These are phyloP conservation scores for Eutrigla gurnardus DNA, from an alignment of 2,797 vertebrate species.

Conservation along the genomic window DNA sequence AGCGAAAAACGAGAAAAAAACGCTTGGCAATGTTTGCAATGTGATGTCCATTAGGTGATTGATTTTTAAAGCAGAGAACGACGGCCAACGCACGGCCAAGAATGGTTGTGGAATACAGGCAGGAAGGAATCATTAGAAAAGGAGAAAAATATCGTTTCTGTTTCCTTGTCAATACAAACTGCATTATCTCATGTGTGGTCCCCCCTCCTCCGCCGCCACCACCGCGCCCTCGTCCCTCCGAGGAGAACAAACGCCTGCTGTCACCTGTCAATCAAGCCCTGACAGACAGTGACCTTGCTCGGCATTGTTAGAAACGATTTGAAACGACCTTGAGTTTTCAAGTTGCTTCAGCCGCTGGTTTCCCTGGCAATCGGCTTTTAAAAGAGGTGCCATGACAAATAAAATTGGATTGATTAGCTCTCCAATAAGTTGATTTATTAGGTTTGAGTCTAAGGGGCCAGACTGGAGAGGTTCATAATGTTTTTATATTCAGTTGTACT, in stretches of 20 bases:
- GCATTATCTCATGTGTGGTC: constrained; percentile 67
- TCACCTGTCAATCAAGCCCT: constrained; percentile 81
- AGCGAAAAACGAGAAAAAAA: constrained; percentile 56
- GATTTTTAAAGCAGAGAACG: constrained; percentile 56
- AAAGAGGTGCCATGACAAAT: constrained; percentile 68
- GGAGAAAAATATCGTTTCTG: constrained; percentile 53
- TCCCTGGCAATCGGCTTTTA: constrained; percentile 57
- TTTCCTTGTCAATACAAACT: constrained; percentile 76
- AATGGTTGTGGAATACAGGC: constrained; percentile 16
- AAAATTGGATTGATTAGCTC: constrained; percentile 67
- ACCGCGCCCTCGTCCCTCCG: constrained; percentile 15
- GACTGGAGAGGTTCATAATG: constrained; percentile 20
- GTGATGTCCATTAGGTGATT: constrained; percentile 76
- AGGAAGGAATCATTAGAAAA: constrained; percentile 41
- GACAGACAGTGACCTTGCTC: constrained; percentile 78
- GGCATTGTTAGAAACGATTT: constrained; percentile 69
- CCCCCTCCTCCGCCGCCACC: constrained; percentile 24
- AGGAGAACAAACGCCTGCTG: constrained; percentile 69
- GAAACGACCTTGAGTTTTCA: constrained; percentile 75
- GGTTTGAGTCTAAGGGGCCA: constrained; percentile 24
- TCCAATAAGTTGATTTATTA: constrained; percentile 71
- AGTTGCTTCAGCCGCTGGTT: constrained; percentile 67
- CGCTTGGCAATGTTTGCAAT: constrained; percentile 62
- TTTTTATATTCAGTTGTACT: constrained; percentile 38
- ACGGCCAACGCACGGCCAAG: constrained; percentile 39